Conservation (phyloP, 2,113 vertebrate species). For the Antechinus stuartii region DNA sequence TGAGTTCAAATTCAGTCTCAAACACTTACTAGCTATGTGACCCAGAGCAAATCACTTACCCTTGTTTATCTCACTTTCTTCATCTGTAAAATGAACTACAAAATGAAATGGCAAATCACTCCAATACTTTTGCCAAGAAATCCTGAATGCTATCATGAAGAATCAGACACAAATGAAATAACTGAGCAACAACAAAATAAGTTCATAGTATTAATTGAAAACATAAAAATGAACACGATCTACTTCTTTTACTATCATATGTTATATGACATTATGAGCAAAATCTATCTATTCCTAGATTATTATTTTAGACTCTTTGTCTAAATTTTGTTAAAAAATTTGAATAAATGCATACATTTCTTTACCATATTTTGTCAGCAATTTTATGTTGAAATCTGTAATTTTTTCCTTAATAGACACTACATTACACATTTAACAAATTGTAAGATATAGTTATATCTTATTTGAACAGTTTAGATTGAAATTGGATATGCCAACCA, state of each 20-base stretch:
- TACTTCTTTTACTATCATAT: background rate
- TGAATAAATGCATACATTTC: constrained; percentile 35
- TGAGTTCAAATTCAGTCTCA: too few relatives aligned
- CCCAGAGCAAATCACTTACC: too few relatives aligned
- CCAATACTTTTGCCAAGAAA: background rate
- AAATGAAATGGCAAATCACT: background rate
- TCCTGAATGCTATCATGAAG: background rate
- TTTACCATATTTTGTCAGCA: constrained; percentile 17
- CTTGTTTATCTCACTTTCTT: background rate
- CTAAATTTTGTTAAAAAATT: background rate
- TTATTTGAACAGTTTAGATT: constrained; percentile 43
- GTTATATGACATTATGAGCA: background rate
- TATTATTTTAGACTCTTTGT: background rate
- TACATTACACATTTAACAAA: constrained; percentile 26
- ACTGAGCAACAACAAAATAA: constrained; percentile 11
- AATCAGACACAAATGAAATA: too few relatives aligned
- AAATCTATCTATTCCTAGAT: constrained; percentile 27
- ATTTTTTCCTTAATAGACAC: constrained; percentile 31
- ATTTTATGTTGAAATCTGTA: constrained; percentile 22
- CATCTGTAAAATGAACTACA: background rate
- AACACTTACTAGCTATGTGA: background rate
- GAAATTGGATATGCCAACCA: constrained; percentile 12
- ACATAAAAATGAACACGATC: constrained; percentile 35
- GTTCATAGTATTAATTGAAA: constrained; percentile 28
- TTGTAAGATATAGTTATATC: constrained; percentile 16